Conservation (phyloP, 2,797 vertebrate species). For the Notamacropus eugenii region DNA sequence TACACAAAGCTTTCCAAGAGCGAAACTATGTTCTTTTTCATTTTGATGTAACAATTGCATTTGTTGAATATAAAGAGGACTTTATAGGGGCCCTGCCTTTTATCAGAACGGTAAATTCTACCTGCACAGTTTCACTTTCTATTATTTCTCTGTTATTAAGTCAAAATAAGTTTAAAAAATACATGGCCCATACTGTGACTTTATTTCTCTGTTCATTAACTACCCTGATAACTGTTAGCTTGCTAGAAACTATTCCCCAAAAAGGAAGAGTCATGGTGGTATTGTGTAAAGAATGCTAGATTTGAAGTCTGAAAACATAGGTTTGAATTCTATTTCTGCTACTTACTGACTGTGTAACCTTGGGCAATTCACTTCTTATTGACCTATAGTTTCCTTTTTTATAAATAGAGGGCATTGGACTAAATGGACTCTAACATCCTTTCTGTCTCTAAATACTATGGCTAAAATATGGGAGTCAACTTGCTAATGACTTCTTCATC, state of each 20-base stretch:
- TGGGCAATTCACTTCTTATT: neutral
- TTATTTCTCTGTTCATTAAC: neutral
- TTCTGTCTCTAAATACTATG: neutral
- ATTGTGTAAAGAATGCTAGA: neutral
- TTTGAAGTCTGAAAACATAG: neutral
- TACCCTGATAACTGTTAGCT: neutral
- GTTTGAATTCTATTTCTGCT: neutral
- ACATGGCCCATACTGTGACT: rapidly evolving
- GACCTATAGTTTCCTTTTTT: neutral
- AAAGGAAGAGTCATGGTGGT: neutral
- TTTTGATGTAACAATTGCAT: neutral
- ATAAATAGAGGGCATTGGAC: neutral
- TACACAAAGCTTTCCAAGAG: neutral
- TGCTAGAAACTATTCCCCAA: neutral
- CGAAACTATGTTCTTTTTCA: neutral
- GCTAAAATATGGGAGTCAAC: neutral
- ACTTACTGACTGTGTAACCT: neutral
- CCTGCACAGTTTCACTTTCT: neutral
- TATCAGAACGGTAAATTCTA: neutral
- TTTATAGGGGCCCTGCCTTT: neutral
- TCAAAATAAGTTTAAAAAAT: neutral
- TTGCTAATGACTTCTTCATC: neutral
- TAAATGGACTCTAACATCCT: neutral
- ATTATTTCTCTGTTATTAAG: neutral
- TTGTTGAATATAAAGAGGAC: neutral